Evolutionary conservation across 2,797 vertebrate genomes (phyloP), one percentile per base, ranked within the genome.

Genomic region (Podarcis lilfordi): DNA sequence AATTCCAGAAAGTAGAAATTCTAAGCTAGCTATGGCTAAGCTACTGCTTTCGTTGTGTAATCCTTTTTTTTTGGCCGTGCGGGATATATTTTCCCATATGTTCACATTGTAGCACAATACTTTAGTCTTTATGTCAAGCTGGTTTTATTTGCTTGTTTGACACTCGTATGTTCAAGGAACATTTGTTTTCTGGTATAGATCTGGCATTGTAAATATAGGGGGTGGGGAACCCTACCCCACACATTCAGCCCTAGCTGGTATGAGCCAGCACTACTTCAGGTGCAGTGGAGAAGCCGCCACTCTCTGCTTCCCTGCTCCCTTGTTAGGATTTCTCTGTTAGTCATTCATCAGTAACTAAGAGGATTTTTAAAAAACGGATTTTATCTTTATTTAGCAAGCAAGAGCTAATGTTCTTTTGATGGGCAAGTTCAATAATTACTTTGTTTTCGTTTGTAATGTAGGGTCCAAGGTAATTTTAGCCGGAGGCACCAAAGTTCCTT

Each of bases 401-500:
- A 17, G 43, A 66, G 40, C 21, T 84, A 21, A 85, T 25, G 66
- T 76, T 81, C 32, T 4, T 8, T 17, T 10, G 81, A 86, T 43
- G 0, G 29, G 4, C 86, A 91, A 89, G 29, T 89, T 5, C 83
- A 88, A n/a, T 78, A 1, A 69, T 6, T 0, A 66, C 3, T 8
- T 90, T 61, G 43, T 87, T 85, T 25, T 78, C 25, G 93, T 32
- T 95, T 94, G 78, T 90, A 82, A 95, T 92, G 21, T 89, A 99
- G 98, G 99, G 23, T 98, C 98, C 32, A 98, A 95, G 95, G 97
- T 99, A 92, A 97, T 98, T 93, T 95, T 98, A 93, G 98, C 98
- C 84, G 99, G 98, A 72, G 96, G 96, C 92, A 99, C 97, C 0
- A 96, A 98, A 43, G 96, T 99, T 80, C 98, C 98, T 23, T 99